A percentile compares a stretch with the other conserved stretches of the same genome.
Conservation (phyloP, 2,113 vertebrate genomes). For the Nansenia antarctica region DNA sequence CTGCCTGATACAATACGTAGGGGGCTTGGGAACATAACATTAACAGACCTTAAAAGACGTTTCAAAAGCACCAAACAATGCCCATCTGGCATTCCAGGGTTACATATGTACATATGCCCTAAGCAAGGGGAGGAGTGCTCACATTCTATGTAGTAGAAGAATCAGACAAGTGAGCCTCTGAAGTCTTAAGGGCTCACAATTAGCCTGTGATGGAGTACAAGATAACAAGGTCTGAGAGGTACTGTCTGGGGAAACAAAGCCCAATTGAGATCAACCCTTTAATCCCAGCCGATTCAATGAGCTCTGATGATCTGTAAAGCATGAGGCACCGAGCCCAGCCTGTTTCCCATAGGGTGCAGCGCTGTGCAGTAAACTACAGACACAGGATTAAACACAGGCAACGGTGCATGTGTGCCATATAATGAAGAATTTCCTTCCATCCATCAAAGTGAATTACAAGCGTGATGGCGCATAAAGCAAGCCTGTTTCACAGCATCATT, state of each 20-base stretch:
- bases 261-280: constrained; percentile 50
- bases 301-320: constrained; percentile 23
- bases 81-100: constrained; percentile 50
- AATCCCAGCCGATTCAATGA: constrained; percentile 37
- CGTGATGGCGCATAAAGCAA: constrained; percentile 41
- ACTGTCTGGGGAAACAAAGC: constrained; percentile 32
- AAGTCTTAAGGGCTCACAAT: constrained; percentile 38
- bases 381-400: constrained; percentile 36
- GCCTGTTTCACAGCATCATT: constrained; percentile 35
- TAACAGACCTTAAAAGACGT: constrained; percentile 51
- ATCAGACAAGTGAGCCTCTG: constrained; percentile 11
- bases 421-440: constrained; percentile 44
- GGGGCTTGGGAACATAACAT: constrained; percentile 60
- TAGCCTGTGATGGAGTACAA: constrained; percentile 40
- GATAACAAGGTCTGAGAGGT: constrained; percentile 41
- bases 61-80: constrained; percentile 55
- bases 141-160: constrained; percentile 33
- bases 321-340: constrained; percentile 23
- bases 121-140: constrained; percentile 18
- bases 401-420: constrained; percentile 43
- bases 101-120: constrained; percentile 54
- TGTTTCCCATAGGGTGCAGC: constrained; percentile 47
- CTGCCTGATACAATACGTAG: constrained; percentile 42
- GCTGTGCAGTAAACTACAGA: constrained; percentile 3
- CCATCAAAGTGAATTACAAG: constrained; percentile 46